Conservation (phyloP, 2,113 vertebrate genomes). For the Malaclemys terrapin region DNA sequence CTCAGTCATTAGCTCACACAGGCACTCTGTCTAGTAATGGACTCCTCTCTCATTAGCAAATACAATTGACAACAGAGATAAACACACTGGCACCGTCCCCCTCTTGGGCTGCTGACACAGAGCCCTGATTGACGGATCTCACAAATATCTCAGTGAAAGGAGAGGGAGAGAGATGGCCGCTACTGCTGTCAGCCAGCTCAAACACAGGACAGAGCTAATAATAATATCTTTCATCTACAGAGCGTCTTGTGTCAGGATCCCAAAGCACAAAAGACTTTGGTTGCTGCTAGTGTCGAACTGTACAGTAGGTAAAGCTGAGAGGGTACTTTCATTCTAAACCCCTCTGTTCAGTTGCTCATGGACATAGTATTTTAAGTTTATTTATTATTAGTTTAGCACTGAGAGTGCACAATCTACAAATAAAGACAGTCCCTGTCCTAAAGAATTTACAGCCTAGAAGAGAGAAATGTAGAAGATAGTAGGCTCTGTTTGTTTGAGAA, state of each 20-base stretch:
- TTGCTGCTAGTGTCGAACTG: slow-evolving; percentile 28
- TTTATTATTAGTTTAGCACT: slow-evolving; percentile 53
- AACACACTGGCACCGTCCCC: slow-evolving; percentile 23
- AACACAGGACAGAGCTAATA: not conserved
- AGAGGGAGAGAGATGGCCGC: slow-evolving; percentile 26
- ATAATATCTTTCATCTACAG: slow-evolving; percentile 59
- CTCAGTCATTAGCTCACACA: slow-evolving; percentile 48
- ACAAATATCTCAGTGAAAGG: slow-evolving; percentile 32
- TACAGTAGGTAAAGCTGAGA: slow-evolving; percentile 42
- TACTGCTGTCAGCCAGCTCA: slow-evolving; percentile 13
- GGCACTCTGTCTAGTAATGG: slow-evolving; percentile 45
- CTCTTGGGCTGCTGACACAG: slow-evolving; percentile 53
- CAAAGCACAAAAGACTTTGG: not conserved
- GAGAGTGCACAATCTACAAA: slow-evolving; percentile 26
- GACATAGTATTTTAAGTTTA: slow-evolving; percentile 45
- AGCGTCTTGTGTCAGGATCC: slow-evolving; percentile 27
- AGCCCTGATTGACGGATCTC: slow-evolving; percentile 20
- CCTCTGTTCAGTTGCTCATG: slow-evolving; percentile 39
- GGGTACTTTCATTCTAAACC: slow-evolving; percentile 42
- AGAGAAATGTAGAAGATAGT: slow-evolving; percentile 38
- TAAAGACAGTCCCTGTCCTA: not conserved
- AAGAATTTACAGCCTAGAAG: slow-evolving; percentile 54
- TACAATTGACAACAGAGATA: slow-evolving; percentile 50
- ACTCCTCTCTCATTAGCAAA: slow-evolving; percentile 61
- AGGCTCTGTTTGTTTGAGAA: slow-evolving; percentile 51